These are phyloP conservation scores for Myripristis murdjan DNA, from an alignment of 2,797 vertebrate species.

Conservation along the genomic window DNA sequence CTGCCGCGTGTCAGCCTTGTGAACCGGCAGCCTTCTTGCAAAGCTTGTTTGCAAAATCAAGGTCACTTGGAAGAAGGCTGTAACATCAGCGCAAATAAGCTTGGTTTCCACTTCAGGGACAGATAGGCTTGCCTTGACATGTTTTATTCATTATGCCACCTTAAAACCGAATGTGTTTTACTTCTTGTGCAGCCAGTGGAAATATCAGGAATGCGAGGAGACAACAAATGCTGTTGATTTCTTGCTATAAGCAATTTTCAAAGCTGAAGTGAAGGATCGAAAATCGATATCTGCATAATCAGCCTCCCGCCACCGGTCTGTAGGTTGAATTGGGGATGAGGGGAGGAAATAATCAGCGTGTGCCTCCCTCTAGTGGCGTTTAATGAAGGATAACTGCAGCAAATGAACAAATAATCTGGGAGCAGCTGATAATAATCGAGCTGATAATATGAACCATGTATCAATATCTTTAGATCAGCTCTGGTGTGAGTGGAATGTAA, in stretches of 20 bases:
- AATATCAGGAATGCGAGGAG: not conserved
- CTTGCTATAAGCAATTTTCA: not conserved
- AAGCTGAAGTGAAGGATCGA: not conserved
- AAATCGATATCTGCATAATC: not conserved
- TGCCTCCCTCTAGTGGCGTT: constrained; percentile 68
- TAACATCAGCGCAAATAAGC: too few relatives aligned
- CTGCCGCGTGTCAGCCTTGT: too few relatives aligned
- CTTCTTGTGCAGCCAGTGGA: not conserved
- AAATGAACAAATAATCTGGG: too few relatives aligned
- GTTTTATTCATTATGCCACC: constrained; percentile 34
- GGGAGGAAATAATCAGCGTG: constrained; percentile 16
- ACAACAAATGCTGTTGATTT: not conserved
- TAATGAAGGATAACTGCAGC: too few relatives aligned
- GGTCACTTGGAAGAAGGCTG: too few relatives aligned
- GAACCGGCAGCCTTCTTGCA: not conserved
- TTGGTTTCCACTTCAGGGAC: constrained; percentile 20
- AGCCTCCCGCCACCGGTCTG: too few relatives aligned
- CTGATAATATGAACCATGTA: too few relatives aligned
- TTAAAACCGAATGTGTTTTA: not conserved
- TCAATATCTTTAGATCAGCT: too few relatives aligned
- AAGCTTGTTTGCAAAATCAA: not conserved
- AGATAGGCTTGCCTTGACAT: constrained; percentile 19
- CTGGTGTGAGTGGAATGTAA: not conserved
- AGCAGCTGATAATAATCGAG: too few relatives aligned
- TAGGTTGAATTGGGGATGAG: not conserved